A percentile compares a stretch with the other conserved stretches of the same genome.
phyloP scores from a whole-genome alignment of 2,888 invertebrate species.

The Epistrophe grossulariae region DNA sequence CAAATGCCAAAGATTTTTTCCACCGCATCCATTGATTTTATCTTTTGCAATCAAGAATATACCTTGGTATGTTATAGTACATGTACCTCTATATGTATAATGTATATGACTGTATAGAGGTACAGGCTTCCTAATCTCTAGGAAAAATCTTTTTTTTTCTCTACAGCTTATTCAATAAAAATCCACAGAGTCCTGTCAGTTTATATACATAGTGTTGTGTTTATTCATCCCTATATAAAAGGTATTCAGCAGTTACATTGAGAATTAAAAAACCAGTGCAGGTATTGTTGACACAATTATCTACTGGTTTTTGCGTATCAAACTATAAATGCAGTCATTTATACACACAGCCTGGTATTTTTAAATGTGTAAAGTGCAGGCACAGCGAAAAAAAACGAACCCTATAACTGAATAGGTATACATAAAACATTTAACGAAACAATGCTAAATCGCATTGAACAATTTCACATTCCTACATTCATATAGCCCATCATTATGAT shows the following conservation, averaged over 20 bases:
- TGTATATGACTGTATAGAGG: not conserved
- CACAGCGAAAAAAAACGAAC: not conserved
- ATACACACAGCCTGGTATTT: not conserved
- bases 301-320: conserved; percentile 30
- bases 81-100: not conserved
- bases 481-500: not conserved
- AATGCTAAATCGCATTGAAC: conserved; percentile 58
- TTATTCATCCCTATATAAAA: not conserved
- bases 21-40: conserved; percentile 40
- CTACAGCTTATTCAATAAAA: conserved; percentile 4
- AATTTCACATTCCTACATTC: not conserved
- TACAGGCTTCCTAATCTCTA: not conserved
- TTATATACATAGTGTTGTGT: not conserved
- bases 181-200: not conserved
- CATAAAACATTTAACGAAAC: conserved; percentile 36
- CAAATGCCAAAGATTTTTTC: conserved; percentile 29
- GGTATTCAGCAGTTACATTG: conserved; percentile 15
- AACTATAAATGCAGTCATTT: not conserved
- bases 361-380: not conserved
- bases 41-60: conserved; percentile 6
- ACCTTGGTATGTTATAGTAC: not conserved
- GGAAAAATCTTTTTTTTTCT: not conserved
- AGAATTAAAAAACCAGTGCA: conserved; percentile 12
- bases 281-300: conserved; percentile 64
- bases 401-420: not conserved